These are phyloP conservation scores for Paralichthys olivaceus DNA, from an alignment of 2,113 vertebrate species.

Conservation along the genomic window DNA sequence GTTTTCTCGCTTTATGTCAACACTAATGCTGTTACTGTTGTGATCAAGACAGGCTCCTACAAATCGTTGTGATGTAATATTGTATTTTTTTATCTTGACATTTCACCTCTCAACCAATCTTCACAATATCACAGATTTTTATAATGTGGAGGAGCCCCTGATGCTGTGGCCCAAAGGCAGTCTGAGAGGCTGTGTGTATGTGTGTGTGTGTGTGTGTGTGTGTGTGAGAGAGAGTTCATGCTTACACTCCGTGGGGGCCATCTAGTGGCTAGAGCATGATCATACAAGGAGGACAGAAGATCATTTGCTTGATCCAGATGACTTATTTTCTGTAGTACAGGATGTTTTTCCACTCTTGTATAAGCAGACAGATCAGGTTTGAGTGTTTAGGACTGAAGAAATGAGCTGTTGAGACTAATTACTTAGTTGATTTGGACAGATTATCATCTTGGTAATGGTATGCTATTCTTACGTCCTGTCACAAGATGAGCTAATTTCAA, in stretches of 20 bases:
- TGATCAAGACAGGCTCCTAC: background rate
- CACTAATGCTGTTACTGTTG: too few species aligned
- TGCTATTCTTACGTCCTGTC: too few species aligned
- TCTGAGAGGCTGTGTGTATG: background rate
- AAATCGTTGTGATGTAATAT: background rate
- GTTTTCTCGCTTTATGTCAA: too few species aligned
- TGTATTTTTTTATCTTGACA: background rate
- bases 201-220: background rate
- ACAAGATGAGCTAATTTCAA: too few species aligned
- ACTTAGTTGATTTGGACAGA: too few species aligned
- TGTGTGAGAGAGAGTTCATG: background rate
- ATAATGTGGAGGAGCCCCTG: fast-evolving
- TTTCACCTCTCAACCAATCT: background rate
- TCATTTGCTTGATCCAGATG: background rate
- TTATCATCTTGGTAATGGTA: too few species aligned
- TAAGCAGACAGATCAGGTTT: too few species aligned
- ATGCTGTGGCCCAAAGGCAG: background rate
- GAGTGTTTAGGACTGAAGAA: too few species aligned
- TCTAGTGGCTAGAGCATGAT: conserved; percentile 47
- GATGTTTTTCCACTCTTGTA: background rate
- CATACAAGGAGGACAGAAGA: background rate
- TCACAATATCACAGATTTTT: background rate
- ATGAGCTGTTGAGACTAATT: too few species aligned
- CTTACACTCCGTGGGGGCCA: conserved; percentile 30
- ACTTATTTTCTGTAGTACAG: background rate